Evolutionary conservation across 2,797 vertebrate genomes (phyloP), one percentile per base, ranked within the genome.

Genomic region (Pteropus rufus): DNA sequence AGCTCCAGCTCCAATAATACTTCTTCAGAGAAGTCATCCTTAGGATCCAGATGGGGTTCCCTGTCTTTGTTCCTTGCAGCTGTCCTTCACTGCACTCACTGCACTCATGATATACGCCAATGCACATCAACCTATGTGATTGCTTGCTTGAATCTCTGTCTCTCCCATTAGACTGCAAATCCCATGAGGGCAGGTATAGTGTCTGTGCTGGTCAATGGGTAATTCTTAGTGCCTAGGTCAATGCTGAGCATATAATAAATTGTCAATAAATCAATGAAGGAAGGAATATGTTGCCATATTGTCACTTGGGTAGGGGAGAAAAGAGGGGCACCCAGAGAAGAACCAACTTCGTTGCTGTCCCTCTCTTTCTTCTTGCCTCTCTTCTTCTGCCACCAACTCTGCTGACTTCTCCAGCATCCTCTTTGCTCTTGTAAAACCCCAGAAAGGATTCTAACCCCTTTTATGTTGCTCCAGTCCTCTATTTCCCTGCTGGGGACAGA

Each of bases 251-350:
- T 14, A 21, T 4, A 49, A 44, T 73, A 73, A 58, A 23, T 52
- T 85, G 67, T 94, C 44, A 60, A 5, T 36, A 72, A 86, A 84
- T 86, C 60, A 36, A 18, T 3, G 58, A 88, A 88, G 54, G 80
- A 93, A 93, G n/a, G 14, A 73, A 39, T 29, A 6, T 54, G 36
- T 29, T n/a, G 19, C 36, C 39, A 49, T 31, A 10, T 24, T 64
- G 36, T 81, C 10, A 29, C 36, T 81, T 79, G 60, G 36, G 18
- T 41, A 23, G 10, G 3, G 23, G 4, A 19, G 36, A 46, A 24
- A 94, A 58, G 52, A 67, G n/a, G 39, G 49, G 46, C 23, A 29
- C 52, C 29, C 0, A n/a, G 52, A 69, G 11, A 84, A 18, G 31
- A 81, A 3, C 39, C 5, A 18, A 5, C 31, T 62, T 85, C 46